Conservation (phyloP, 2,113 vertebrate genomes). For the Myotis brandtii region DNA sequence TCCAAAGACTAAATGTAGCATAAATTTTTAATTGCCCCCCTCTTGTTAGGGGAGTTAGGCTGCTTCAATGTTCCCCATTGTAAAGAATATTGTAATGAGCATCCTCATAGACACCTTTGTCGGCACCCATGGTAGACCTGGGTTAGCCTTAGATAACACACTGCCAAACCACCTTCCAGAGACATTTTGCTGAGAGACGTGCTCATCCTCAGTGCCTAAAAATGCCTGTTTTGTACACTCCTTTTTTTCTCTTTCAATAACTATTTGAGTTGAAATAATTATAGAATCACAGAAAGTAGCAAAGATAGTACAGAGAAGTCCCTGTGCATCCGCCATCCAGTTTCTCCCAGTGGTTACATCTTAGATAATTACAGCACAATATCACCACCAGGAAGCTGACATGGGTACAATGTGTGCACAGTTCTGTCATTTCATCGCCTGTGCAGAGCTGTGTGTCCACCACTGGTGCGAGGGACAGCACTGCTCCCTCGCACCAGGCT, state of each 20-base stretch:
- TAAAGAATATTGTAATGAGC: not conserved
- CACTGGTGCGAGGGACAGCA: not conserved
- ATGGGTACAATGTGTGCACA: fast-evolving
- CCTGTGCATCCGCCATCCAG: not conserved
- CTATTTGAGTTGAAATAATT: not conserved
- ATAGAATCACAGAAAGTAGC: not conserved
- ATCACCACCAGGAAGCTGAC: not conserved
- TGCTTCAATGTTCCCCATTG: not conserved
- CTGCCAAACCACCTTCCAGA: not conserved
- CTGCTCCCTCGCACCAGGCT: not conserved
- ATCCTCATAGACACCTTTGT: not conserved
- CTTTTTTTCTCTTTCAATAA: not conserved
- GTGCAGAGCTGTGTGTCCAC: not conserved
- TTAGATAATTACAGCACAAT: not conserved
- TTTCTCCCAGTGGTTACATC: not conserved
- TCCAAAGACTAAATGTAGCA: not conserved
- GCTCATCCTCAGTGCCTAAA: not conserved
- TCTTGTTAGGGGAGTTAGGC: not conserved
- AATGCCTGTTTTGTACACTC: not conserved
- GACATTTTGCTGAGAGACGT: not conserved
- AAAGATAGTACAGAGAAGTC: not conserved
- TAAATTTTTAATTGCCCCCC: not conserved
- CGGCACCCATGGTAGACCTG: not conserved
- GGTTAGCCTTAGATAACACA: not conserved
- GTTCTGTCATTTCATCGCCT: not conserved